Percentiles rank a stretch among this genome's conserved stretches.
phyloP scores from a whole-genome alignment of 2,113 vertebrate genomes.

The Synodontis membranacea region DNA sequence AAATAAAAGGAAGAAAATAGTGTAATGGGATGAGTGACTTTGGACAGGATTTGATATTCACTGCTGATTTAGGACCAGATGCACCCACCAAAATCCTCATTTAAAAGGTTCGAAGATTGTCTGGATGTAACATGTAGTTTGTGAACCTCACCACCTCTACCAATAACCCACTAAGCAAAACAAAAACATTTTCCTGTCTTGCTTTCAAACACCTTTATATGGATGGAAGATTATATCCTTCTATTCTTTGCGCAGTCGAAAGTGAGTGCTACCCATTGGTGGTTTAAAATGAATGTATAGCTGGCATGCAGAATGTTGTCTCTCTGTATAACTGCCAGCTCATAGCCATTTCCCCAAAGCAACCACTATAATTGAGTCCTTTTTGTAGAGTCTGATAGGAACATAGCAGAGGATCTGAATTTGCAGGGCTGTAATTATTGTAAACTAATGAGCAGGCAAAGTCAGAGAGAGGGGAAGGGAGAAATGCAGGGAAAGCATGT shows the following conservation, averaged over 20 bases:
- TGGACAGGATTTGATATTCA: neutral
- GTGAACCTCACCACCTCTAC: neutral
- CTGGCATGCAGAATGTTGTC: neutral
- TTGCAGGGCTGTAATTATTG: conserved; percentile 24
- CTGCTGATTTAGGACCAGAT: neutral
- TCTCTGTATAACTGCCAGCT: neutral
- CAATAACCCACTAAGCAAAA: neutral
- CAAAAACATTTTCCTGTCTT: neutral
- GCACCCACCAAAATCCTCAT: neutral
- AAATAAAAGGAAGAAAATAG: neutral
- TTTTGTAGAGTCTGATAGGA: conserved; percentile 32
- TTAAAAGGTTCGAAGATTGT: no score
- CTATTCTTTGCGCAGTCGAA: neutral
- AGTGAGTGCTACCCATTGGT: no score
- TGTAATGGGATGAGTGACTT: neutral
- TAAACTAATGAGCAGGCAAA: neutral
- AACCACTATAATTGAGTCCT: conserved; percentile 26
- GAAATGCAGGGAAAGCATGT: neutral
- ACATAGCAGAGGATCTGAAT: conserved; percentile 23
- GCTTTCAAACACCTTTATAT: neutral
- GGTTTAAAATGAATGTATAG: neutral
- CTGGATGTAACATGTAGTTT: neutral
- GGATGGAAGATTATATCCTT: neutral
- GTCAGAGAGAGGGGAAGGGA: neutral
- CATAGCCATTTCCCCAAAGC: neutral